phyloP scores from a whole-genome alignment of 2,888 invertebrate genomes.

The Patella depressa region DNA sequence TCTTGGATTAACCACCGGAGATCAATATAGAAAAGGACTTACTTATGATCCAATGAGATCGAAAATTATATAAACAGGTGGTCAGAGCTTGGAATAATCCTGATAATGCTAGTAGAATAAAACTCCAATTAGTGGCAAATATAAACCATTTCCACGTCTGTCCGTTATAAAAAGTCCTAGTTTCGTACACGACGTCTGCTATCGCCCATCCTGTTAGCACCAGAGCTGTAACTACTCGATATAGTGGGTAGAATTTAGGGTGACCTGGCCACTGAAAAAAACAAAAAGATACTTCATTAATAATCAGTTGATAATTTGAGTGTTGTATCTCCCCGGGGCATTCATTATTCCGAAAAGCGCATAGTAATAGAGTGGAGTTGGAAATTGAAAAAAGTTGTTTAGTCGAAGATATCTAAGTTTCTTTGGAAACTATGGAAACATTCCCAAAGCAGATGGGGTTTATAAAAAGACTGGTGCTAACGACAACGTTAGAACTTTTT shows the following conservation, averaged over 20 bases:
- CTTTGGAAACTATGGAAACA: no score
- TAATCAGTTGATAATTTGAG: no score
- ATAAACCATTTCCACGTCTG: constrained; percentile 56
- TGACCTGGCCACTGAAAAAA: constrained; percentile 54
- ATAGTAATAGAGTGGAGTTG: no score
- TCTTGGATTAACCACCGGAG: no score
- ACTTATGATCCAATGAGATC: constrained; percentile 44
- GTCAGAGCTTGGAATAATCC: constrained; percentile 52
- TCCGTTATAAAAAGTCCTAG: constrained; percentile 53
- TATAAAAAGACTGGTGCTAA: no score
- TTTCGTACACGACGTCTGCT: constrained; percentile 58
- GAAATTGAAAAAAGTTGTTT: no score
- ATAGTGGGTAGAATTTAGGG: constrained; percentile 52
- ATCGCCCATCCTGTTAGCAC: constrained; percentile 54
- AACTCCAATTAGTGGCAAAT: constrained; percentile 68
- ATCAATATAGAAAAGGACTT: constrained; percentile 2
- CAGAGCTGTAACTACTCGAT: constrained; percentile 49
- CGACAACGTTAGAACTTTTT: no score
- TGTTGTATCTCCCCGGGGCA: no score
- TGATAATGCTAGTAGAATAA: constrained; percentile 53
- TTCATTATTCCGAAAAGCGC: no score
- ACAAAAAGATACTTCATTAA: background rate
- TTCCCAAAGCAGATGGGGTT: no score
- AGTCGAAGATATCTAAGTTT: no score
- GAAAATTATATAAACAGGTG: constrained; percentile 46